These are phyloP conservation scores for Arvicanthis niloticus DNA, from an alignment of 2,113 vertebrate species.

Conservation along the genomic window DNA sequence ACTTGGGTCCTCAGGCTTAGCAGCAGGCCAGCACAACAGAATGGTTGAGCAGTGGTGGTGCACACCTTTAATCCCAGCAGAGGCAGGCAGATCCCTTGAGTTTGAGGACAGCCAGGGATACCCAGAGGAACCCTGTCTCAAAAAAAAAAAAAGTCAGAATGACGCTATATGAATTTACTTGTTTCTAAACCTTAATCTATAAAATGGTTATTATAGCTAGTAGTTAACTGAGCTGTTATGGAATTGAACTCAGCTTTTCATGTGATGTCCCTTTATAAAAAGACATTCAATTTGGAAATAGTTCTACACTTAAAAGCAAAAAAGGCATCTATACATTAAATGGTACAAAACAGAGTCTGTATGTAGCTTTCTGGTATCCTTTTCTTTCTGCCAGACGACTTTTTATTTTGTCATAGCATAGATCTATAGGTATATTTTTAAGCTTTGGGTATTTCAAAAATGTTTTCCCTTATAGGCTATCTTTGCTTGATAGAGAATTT, in stretches of 20 bases:
- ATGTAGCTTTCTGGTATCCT: not conserved
- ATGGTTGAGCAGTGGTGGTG: not conserved
- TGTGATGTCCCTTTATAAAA: not conserved
- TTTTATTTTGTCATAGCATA: not conserved
- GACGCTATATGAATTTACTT: constrained; percentile 6
- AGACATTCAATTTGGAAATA: not conserved
- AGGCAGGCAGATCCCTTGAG: not conserved
- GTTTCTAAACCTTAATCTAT: not conserved
- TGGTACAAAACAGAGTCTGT: not conserved
- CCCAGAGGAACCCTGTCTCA: not conserved
- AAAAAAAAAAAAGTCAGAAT: not conserved
- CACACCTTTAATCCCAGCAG: not conserved
- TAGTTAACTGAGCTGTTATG: constrained; percentile 11
- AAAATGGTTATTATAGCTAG: constrained; percentile 4
- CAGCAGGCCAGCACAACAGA: not conserved
- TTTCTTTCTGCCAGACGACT: constrained; percentile 15
- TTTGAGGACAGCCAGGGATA: not conserved
- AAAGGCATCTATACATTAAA: not conserved
- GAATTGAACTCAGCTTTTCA: constrained; percentile 1
- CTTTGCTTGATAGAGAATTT: not conserved
- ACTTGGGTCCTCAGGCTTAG: not conserved
- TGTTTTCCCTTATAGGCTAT: not conserved
- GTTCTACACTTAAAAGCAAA: not conserved
- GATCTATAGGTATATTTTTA: not conserved
- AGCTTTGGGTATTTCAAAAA: not conserved